Evolutionary conservation across 2,888 invertebrate genomes (phyloP).

Genomic region (Tricholauxania praeusta): DNA sequence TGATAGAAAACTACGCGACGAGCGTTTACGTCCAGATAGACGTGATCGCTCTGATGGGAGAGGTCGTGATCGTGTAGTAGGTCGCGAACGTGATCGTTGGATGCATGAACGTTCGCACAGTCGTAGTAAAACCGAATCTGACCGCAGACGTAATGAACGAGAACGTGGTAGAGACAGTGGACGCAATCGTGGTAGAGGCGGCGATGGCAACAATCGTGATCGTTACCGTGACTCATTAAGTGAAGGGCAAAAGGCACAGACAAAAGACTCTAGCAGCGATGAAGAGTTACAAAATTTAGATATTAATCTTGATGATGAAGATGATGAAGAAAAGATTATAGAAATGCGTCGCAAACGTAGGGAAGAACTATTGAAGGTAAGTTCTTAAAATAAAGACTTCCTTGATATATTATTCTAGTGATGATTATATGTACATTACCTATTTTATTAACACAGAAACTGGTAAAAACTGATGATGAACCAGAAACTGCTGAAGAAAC

Average conservation of each 20-base stretch:
- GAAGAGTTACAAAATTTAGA: conserved; percentile 78
- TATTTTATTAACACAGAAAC: conserved; percentile 36
- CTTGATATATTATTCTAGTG: too few relatives aligned
- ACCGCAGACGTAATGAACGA: conserved; percentile 61
- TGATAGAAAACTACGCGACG: conserved; percentile 61
- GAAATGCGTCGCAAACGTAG: conserved; percentile 87
- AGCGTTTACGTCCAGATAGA: conserved; percentile 53
- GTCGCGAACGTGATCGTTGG: conserved; percentile 58
- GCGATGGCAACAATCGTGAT: conserved; percentile 68
- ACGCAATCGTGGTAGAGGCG: conserved; percentile 59
- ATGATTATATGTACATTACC: too few relatives aligned
- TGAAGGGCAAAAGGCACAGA: conserved; percentile 80
- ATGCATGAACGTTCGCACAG: conserved; percentile 65
- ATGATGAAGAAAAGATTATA: conserved; percentile 94
- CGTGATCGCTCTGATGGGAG: conserved; percentile 54
- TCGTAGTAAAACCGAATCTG: conserved; percentile 66
- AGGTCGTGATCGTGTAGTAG: conserved; percentile 57
- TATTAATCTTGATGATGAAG: conserved; percentile 87
- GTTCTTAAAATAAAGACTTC: conserved; percentile 19
- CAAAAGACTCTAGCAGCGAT: conserved; percentile 72
- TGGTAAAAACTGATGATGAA: conserved; percentile 24
- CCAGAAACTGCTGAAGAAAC: conserved; percentile 20
- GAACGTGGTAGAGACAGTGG: conserved; percentile 60
- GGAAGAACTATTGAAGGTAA: conserved; percentile 87
- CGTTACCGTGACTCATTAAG: conserved; percentile 80